Base-by-base conservation (phyloP, 2,797 vertebrate species). In the Stomatorhinus walkeri region DNA sequence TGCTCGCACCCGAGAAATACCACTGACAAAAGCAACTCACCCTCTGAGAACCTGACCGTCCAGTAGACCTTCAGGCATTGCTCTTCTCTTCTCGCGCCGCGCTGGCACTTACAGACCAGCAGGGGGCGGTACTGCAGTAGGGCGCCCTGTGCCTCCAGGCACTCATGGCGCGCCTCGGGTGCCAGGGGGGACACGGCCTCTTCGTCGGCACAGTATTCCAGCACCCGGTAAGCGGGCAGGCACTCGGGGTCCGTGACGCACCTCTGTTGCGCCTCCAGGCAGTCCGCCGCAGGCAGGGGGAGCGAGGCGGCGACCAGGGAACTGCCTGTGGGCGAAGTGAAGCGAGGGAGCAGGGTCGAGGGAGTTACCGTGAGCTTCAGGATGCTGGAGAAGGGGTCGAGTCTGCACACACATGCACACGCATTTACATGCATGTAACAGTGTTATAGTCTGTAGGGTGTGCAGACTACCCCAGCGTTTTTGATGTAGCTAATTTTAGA, bases 1-100 rank as follows among this genome's bases (percentile, higher is more conserved):
- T n/a, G 36, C 6, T 43, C 28, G 64, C 32, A 72, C 64, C 64
- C 64, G 14, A 72, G 4, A 68, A 68, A 68, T 32, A 79, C 16
- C 36, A 43, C 14, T 76, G 40, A 79, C 7, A 43, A 46, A 24
- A 56, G 5, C 0, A 6, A 32, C 95, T 96, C 91, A 96, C 96
- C 95, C 56, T 94, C 91, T 88, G 93, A 88, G 87, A 95, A 96
- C 88, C 97, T 96, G 88, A 97, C 91, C 0, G 96, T 96, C 97
- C 97, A 98, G 94, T 97, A 99, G 90, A 98, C 91, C 48, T 94
- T 94, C 88, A 98, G 94, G 93, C 98, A 99, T 91, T 94, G 95
- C 64, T 97, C 96, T 92, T 98, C 97, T 54, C 94, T 95, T 89
- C 95, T 97, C 94, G 96, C 96, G 90, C 96, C 97, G 28, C 96